Evolutionary conservation across 2,888 invertebrate genomes (phyloP), one percentile per base, ranked within the genome.

Genomic region (Hartigia nigra): DNA sequence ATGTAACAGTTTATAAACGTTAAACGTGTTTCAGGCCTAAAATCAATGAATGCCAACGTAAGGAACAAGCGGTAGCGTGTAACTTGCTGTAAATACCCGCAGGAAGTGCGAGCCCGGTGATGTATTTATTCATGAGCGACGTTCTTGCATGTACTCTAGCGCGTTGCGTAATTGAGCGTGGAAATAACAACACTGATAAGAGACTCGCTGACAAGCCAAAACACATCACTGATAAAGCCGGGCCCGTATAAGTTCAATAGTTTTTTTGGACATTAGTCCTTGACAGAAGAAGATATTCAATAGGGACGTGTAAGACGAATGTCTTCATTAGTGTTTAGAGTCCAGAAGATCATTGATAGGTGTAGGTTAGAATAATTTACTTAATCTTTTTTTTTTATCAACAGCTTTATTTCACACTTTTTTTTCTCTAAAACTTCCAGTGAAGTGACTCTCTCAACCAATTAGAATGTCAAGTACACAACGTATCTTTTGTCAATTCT

Each of bases 131-230:
- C 55, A 55, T 55, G 55, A 55, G 2, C 23, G 23, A 23, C 14
- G 23, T 55, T 55, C 5, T 55, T 55, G 55, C 55, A 23, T 55
- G 55, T 55, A 55, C 55, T 55, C 23, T 55, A 9, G 55, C 23
- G 55, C 55, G 76, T 82, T 84, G 80, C 82, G 83, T 79, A 80
- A 81, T 69, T n/a, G 76, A 81, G 70, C 77, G 77, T 35, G 69
- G 80, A 81, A 84, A 85, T 82, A 84, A 84, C 81, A 85, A 80
- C 79, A 82, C 82, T 82, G 86, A 86, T 85, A 86, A 85, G 81
- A 79, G 32, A 31, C 34, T 55, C 2, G 9, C 39, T 55, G 55
- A 2, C 55, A 55, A 5, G 55, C 23, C 9, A 9, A 9, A 55
- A 23, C 23, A 9, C 23, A 2, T 55, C 9, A 55, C 55, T 1